A percentile compares a stretch with the other conserved stretches of the same genome.
Evolutionary conservation across 2,888 invertebrate genomes (phyloP).

Genomic region (Brachypterus glaber): DNA sequence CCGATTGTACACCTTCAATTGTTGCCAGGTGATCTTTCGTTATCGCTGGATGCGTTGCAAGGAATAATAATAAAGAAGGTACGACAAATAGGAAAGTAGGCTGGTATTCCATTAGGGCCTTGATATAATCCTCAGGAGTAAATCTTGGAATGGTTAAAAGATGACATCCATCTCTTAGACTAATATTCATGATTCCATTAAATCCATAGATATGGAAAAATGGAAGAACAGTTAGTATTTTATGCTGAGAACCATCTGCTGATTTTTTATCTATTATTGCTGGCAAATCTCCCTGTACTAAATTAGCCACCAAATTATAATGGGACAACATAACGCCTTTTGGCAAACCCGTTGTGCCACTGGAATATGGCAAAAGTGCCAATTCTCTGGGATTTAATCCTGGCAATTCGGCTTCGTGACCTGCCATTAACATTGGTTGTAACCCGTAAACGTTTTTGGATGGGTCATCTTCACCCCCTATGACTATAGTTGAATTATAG

Average conservation of each 20-base stretch:
- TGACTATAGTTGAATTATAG: slow-evolving; percentile 52
- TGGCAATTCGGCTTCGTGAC: slow-evolving; percentile 38
- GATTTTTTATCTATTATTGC: slow-evolving; percentile 25
- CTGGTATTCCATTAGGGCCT: slow-evolving; percentile 50
- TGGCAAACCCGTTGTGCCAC: slow-evolving; percentile 74
- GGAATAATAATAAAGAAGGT: slow-evolving; percentile 65
- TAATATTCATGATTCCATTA: slow-evolving; percentile 55
- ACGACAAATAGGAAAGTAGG: slow-evolving; percentile 61
- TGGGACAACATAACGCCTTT: slow-evolving; percentile 72
- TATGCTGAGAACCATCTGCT: slow-evolving; percentile 45
- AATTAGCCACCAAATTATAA: slow-evolving; percentile 49
- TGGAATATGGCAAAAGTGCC: slow-evolving; percentile 53
- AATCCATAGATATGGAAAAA: slow-evolving; percentile 75
- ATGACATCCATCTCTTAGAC: slow-evolving; percentile 51
- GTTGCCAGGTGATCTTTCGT: slow-evolving; percentile 55
- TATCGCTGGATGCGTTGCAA: slow-evolving; percentile 63
- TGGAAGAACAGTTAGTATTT: slow-evolving; percentile 56
- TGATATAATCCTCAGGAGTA: slow-evolving; percentile 62
- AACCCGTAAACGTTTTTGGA: slow-evolving; percentile 38
- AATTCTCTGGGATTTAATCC: slow-evolving; percentile 44
- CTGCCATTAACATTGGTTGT: slow-evolving; percentile 35
- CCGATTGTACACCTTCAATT: slow-evolving; percentile 56
- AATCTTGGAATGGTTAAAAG: slow-evolving; percentile 63
- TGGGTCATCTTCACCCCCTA: slow-evolving; percentile 51
- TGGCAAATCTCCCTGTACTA: slow-evolving; percentile 35